Percentiles rank a stretch among this genome's conserved stretches.
Evolutionary conservation across 2,888 invertebrate species (phyloP).

Genomic region (Morpho achilles): DNA sequence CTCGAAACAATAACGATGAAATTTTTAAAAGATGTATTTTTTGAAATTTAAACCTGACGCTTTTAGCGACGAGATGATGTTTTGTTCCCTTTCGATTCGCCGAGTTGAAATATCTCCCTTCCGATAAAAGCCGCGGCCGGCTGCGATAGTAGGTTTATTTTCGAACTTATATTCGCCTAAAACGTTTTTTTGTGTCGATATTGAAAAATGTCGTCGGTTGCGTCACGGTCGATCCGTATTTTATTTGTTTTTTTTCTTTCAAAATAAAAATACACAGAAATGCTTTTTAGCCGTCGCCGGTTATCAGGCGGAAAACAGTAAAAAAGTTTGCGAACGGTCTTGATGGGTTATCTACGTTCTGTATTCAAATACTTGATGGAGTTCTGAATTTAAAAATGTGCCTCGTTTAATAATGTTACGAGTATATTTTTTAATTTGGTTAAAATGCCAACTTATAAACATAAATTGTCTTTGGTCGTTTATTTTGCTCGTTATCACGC

Average conservation of each 20-base stretch:
- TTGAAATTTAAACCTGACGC: constrained; percentile 47
- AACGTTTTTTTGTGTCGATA: constrained; percentile 45
- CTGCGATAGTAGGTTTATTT: constrained; percentile 17
- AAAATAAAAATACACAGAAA: constrained; percentile 62
- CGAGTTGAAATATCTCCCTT: constrained; percentile 31
- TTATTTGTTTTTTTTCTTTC: constrained; percentile 44
- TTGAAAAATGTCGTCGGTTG: constrained; percentile 66
- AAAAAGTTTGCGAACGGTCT: constrained; percentile 49
- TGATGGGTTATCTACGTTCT: constrained; percentile 46
- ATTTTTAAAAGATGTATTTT: constrained; percentile 47
- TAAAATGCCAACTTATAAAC: no score
- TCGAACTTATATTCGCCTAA: constrained; percentile 38
- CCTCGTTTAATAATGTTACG: background rate
- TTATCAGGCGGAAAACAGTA: constrained; percentile 59
- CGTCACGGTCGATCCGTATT: constrained; percentile 49
- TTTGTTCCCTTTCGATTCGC: constrained; percentile 28
- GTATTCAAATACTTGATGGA: constrained; percentile 51
- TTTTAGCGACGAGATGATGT: constrained; percentile 30
- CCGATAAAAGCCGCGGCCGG: constrained; percentile 35
- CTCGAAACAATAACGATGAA: constrained; percentile 64
- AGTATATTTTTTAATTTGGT: background rate
- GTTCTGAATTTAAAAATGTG: background rate
- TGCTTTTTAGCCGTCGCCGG: constrained; percentile 70
- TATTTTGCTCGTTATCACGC: no score
- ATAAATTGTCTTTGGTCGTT: no score